Evolutionary conservation across 1,140 invertebrate genomes (phyloP).

Genomic region (Drosophila ironensis): DNA sequence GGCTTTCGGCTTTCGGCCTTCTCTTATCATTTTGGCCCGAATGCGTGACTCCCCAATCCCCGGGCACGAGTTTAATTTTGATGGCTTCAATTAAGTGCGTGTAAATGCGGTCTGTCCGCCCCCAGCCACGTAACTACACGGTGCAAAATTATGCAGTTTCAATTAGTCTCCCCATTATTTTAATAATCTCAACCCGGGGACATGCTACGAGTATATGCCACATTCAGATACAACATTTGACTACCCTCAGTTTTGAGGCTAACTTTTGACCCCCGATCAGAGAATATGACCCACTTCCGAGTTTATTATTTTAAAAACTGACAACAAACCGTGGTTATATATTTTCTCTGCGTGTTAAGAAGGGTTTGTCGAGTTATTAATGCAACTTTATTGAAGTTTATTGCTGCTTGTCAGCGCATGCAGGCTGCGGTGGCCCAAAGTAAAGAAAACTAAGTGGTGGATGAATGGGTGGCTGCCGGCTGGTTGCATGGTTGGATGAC

Average conservation of each 20-base stretch:
- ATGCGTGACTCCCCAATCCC: conserved; percentile 48
- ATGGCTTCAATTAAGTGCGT: conserved; percentile 50
- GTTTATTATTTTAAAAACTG: no score
- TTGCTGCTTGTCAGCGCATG: conserved; percentile 73
- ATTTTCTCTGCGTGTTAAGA: conserved; percentile 8
- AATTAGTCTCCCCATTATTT: no score
- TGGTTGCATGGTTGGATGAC: background rate
- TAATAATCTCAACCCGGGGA: no score
- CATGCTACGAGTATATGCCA: no score
- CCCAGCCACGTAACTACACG: no score
- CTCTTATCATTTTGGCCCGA: conserved; percentile 49
- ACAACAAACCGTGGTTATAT: background rate
- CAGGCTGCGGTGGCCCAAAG: conserved; percentile 29
- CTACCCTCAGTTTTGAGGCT: no score
- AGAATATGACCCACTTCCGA: no score
- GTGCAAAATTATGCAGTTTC: background rate
- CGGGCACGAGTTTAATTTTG: conserved; percentile 30
- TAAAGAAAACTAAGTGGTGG: conserved; percentile 19
- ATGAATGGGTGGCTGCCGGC: background rate
- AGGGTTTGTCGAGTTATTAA: conserved; percentile 65
- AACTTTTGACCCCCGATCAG: no score
- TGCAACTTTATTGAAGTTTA: conserved; percentile 77
- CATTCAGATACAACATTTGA: no score
- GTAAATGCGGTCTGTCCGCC: conserved; percentile 26
- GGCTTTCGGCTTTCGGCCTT: background rate